A percentile compares a stretch with the other conserved stretches of the same genome.
Conservation (phyloP, 2,888 invertebrate genomes). For the Colletes collaris region DNA sequence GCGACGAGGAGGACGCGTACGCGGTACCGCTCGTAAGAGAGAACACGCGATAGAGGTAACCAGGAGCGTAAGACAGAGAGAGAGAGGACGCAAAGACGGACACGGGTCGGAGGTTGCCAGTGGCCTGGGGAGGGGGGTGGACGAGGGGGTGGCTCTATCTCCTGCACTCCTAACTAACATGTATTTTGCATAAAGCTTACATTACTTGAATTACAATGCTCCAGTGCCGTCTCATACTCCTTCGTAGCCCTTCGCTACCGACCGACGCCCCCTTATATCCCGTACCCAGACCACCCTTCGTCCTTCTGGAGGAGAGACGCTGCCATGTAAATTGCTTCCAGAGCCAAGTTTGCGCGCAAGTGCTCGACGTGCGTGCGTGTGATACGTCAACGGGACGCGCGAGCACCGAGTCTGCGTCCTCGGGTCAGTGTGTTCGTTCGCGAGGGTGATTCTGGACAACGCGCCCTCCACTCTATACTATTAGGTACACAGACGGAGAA, state of each 20-base stretch:
- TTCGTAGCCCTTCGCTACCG: constrained; percentile 48
- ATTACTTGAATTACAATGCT: constrained; percentile 83
- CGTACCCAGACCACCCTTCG: constrained; percentile 46
- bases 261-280: constrained; percentile 33
- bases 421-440: constrained; percentile 54
- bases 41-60: constrained; percentile 16
- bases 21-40: constrained; percentile 11
- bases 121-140: constrained; percentile 26
- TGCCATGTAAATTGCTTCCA: constrained; percentile 81
- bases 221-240: constrained; percentile 76
- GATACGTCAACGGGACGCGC: constrained; percentile 29
- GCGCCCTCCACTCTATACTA: constrained; percentile 60
- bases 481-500: constrained; percentile 60
- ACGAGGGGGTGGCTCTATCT: constrained; percentile 75
- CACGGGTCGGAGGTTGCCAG: constrained; percentile 48
- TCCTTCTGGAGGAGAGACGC: constrained; percentile 72
- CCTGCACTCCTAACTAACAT: constrained; percentile 82
- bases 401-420: constrained; percentile 20
- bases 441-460: constrained; percentile 71
- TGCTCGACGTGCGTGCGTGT: constrained; percentile 55
- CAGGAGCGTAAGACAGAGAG: constrained; percentile 48
- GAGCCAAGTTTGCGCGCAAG: constrained; percentile 73
- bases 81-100: constrained; percentile 56
- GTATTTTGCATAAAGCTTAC: constrained; percentile 83
- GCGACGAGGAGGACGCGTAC: constrained; percentile 14